Conservation (phyloP, 2,888 invertebrate genomes). For the Sesia bembeciformis region DNA sequence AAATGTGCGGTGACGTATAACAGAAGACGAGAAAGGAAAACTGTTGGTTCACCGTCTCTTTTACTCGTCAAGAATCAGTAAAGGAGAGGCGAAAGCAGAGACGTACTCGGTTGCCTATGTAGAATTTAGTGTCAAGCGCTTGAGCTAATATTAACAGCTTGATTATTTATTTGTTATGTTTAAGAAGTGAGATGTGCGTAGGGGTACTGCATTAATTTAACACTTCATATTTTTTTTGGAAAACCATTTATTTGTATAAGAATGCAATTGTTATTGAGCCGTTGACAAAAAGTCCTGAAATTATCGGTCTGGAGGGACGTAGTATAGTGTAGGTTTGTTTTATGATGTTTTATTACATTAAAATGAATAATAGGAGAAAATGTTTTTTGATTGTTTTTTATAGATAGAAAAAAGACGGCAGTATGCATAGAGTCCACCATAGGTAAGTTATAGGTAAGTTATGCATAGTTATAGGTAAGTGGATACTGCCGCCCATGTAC, state of each 20-base stretch:
- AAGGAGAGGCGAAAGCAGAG: conserved; percentile 45
- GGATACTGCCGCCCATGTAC: too few species aligned
- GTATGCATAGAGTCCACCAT: too few species aligned
- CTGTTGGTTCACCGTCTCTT: conserved; percentile 37
- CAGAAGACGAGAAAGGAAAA: conserved; percentile 60
- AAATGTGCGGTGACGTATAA: conserved; percentile 62
- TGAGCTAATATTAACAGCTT: conserved; percentile 16
- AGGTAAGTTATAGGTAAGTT: too few species aligned
- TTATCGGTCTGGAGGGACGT: too few species aligned
- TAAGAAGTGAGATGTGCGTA: background rate
- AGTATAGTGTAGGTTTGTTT: too few species aligned
- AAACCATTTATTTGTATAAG: background rate
- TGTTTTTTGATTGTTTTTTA: too few species aligned
- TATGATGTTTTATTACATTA: too few species aligned
- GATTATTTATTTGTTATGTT: conserved; percentile 9
- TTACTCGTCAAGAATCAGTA: conserved; percentile 29
- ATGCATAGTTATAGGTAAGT: too few species aligned
- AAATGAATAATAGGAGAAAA: too few species aligned
- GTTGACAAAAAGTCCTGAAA: too few species aligned
- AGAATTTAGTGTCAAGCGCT: conserved; percentile 61
- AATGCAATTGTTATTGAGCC: too few species aligned
- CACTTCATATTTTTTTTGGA: conserved; percentile 1
- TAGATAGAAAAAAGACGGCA: too few species aligned
- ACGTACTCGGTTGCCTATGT: conserved; percentile 59
- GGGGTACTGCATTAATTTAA: background rate